Evolutionary conservation across 2,888 invertebrate genomes (phyloP).

Genomic region (Prionchulus punctatus): DNA sequence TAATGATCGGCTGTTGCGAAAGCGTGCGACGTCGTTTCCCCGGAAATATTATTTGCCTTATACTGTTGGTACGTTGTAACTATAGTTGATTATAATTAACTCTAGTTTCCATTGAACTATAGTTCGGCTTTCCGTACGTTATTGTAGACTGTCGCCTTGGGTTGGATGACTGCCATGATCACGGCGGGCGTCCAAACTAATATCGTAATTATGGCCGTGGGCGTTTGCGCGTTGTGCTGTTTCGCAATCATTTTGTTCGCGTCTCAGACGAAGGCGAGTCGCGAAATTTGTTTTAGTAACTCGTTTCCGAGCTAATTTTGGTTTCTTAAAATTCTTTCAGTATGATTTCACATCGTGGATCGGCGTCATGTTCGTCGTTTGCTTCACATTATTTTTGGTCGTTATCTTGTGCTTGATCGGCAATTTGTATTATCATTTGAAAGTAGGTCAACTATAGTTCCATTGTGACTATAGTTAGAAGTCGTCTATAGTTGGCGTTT

Average conservation of each 20-base stretch:
- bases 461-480: no score
- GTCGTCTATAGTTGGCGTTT: no score
- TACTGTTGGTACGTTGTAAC: constrained; percentile 30
- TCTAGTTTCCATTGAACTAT: no score
- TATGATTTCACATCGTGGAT: constrained; percentile 43
- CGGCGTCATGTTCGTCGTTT: constrained; percentile 39
- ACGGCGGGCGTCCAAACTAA: constrained; percentile 16
- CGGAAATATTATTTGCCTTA: constrained; percentile 36
- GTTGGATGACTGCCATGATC: constrained; percentile 18
- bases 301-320: no score
- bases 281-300: no score
- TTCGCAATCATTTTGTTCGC: constrained; percentile 24
- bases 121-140: no score
- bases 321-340: constrained; percentile 22
- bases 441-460: no score
- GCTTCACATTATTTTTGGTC: constrained; percentile 39
- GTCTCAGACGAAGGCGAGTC: constrained; percentile 22
- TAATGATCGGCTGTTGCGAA: no score
- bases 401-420: no score
- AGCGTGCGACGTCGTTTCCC: constrained; percentile 36
- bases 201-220: constrained; percentile 22
- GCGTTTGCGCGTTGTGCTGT: constrained; percentile 25
- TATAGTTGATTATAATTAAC: not conserved
- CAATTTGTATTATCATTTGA: no score
- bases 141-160: constrained; percentile 23